Conservation (phyloP, 1,140 invertebrate genomes). For the Aphidius gifuensis region DNA sequence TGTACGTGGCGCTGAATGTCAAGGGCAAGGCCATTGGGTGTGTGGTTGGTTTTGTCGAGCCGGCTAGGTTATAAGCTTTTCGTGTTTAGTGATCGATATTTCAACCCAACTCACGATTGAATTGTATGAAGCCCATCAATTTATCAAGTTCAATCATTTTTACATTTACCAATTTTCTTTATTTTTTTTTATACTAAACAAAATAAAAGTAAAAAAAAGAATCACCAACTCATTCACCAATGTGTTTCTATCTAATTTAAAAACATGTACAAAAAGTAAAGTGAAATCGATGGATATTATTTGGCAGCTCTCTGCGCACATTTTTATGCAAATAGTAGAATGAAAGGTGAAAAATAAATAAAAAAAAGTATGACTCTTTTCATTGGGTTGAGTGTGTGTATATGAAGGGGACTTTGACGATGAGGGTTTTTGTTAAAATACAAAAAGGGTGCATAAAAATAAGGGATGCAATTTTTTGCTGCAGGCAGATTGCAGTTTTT, state of each 20-base stretch:
- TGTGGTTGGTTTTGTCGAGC: conserved; percentile 1
- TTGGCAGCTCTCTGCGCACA: not conserved
- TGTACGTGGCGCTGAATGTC: conserved; percentile 31
- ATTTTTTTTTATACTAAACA: not conserved
- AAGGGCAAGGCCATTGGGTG: conserved; percentile 32
- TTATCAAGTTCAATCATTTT: conserved; percentile 14
- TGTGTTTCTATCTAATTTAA: too few species aligned
- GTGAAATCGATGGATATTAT: not conserved
- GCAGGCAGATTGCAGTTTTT: conserved; percentile 12
- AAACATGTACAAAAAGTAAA: too few species aligned
- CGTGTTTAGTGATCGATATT: conserved; percentile 9
- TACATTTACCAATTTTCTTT: not conserved
- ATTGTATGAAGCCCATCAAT: conserved; percentile 2
- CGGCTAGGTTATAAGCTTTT: too few species aligned
- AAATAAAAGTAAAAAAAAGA: too few species aligned
- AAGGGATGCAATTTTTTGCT: conserved; percentile 2
- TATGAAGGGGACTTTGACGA: not conserved
- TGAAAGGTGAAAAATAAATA: not conserved
- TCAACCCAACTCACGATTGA: conserved; percentile 4
- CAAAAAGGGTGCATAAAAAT: not conserved
- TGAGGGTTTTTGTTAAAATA: conserved; percentile 3
- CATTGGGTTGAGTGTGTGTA: too few species aligned
- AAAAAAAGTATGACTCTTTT: too few species aligned
- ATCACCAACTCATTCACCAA: too few species aligned
- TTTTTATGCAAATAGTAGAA: not conserved